phyloP scores from a whole-genome alignment of 2,888 invertebrate genomes.

The Erebia ligea region DNA sequence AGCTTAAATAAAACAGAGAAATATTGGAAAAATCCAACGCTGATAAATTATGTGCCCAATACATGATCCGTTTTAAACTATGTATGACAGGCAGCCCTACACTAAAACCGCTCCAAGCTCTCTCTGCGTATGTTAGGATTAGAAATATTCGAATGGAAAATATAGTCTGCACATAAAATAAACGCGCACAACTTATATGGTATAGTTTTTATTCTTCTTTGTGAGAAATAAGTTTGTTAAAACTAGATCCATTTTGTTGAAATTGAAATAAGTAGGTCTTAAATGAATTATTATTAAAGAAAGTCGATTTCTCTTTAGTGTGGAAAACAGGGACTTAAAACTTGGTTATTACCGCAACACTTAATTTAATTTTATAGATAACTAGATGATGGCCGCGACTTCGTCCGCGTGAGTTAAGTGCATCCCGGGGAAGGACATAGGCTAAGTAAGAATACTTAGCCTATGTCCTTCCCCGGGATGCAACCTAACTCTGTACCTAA shows the following conservation, averaged over 20 bases:
- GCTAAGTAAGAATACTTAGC: too few species aligned
- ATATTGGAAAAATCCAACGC: too few species aligned
- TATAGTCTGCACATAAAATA: conserved; percentile 7
- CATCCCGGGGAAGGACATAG: too few species aligned
- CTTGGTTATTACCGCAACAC: too few species aligned
- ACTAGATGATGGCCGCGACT: too few species aligned
- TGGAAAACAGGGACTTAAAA: not conserved
- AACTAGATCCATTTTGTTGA: not conserved
- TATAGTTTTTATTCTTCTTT: not conserved
- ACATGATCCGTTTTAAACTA: not conserved
- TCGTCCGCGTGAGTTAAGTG: too few species aligned
- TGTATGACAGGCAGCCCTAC: not conserved
- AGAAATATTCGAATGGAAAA: conserved; percentile 16
- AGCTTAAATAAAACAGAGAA: too few species aligned
- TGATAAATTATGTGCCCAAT: too few species aligned
- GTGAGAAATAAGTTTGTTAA: not conserved
- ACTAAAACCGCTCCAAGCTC: conserved; percentile 5
- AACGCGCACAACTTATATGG: not conserved
- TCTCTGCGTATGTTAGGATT: not conserved
- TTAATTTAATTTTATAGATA: too few species aligned
- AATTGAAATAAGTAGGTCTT: not conserved
- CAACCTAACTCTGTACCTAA: too few species aligned
- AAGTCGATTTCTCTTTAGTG: not conserved
- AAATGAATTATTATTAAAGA: not conserved
- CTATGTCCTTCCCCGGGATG: too few species aligned